Evolutionary conservation across 2,113 vertebrate genomes (phyloP).

Genomic region (Cairina moschata): DNA sequence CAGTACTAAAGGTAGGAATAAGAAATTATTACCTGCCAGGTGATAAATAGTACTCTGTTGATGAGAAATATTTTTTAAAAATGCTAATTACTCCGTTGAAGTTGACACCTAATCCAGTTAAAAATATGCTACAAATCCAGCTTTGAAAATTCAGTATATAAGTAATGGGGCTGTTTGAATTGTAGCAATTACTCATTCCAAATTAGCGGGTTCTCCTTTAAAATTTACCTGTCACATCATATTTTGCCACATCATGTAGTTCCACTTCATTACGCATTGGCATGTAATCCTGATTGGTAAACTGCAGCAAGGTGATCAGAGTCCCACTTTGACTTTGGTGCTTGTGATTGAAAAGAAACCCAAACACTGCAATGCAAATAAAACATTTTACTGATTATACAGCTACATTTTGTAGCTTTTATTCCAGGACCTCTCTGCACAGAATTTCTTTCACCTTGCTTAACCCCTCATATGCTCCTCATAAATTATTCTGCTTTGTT

Average conservation of each 20-base stretch:
- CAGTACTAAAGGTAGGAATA: slow-evolving; percentile 61
- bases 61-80: slow-evolving; percentile 71
- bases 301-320: slow-evolving; percentile 4
- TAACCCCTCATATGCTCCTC: not conserved
- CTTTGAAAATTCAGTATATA: slow-evolving; percentile 63
- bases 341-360: not conserved
- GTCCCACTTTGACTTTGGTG: not conserved
- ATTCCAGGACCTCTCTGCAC: not conserved
- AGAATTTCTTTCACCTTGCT: not conserved
- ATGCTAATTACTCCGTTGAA: slow-evolving; percentile 75
- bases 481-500: not conserved
- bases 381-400: not conserved
- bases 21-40: slow-evolving; percentile 81
- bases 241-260: slow-evolving; percentile 48
- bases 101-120: slow-evolving; percentile 65
- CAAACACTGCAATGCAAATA: not conserved
- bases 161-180: slow-evolving; percentile 60
- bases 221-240: slow-evolving; percentile 47
- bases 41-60: slow-evolving; percentile 77
- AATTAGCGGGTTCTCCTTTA: slow-evolving; percentile 60
- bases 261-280: not conserved
- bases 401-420: not conserved
- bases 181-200: slow-evolving; percentile 61
- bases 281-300: slow-evolving; percentile 18
- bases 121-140: slow-evolving; percentile 68